Evolutionary conservation across 1,140 invertebrate species (phyloP).

Genomic region (Zaprionus ornatus): DNA sequence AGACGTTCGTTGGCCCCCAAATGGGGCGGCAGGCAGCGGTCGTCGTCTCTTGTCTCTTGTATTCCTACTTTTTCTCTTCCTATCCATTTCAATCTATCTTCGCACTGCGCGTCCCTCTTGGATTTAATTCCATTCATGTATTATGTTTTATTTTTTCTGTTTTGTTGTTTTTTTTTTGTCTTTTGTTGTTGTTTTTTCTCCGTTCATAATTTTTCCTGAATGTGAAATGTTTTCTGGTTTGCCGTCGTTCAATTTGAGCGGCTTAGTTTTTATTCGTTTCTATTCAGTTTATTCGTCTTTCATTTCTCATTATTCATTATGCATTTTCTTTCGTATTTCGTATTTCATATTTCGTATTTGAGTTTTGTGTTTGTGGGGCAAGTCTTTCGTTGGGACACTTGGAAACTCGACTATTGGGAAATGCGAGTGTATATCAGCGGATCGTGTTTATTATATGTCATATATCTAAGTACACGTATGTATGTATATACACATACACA

Average conservation of each 20-base stretch:
- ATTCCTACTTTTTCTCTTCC: not conserved
- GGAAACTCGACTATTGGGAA: conserved; percentile 30
- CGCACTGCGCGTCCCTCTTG: conserved; percentile 15
- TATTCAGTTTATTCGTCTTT: conserved; percentile 42
- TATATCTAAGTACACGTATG: conserved; percentile 5
- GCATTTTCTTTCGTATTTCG: conserved; percentile 16
- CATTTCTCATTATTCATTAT: conserved; percentile 47
- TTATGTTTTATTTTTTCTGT: conserved; percentile 37
- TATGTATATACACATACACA: not conserved
- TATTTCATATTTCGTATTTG: conserved; percentile 17
- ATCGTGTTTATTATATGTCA: conserved; percentile 23
- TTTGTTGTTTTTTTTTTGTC: conserved; percentile 26
- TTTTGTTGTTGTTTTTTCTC: conserved; percentile 32
- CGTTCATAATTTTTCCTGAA: conserved; percentile 62
- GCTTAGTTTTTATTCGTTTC: conserved; percentile 28
- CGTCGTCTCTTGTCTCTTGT: conserved; percentile 18
- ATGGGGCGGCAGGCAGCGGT: conserved; percentile 24
- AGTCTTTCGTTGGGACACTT: conserved; percentile 25
- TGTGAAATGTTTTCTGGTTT: conserved; percentile 50
- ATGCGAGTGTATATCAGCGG: conserved; percentile 25
- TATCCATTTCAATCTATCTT: not conserved
- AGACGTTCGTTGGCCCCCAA: conserved; percentile 77
- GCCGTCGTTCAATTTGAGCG: conserved; percentile 29
- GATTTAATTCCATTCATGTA: conserved; percentile 48
- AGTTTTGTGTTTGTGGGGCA: conserved; percentile 35